These are phyloP conservation scores for Cyclophora punctaria DNA, from an alignment of 2,888 invertebrate species.

Conservation along the genomic window DNA sequence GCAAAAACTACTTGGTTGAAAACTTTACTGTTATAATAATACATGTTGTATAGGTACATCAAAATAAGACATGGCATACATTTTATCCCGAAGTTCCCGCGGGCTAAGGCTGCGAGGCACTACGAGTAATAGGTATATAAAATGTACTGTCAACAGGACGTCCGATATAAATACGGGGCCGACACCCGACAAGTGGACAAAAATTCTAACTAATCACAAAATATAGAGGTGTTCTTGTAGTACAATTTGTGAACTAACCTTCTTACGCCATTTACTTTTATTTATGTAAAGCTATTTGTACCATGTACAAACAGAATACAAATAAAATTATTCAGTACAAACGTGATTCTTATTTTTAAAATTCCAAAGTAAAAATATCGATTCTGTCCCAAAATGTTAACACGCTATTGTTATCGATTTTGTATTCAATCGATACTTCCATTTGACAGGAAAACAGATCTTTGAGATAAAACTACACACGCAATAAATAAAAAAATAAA, in stretches of 20 bases:
- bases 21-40: too few relatives aligned
- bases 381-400: slow-evolving; percentile 34
- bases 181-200: too few relatives aligned
- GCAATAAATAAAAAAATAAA: slow-evolving; percentile 16
- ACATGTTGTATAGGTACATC: too few relatives aligned
- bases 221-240: background rate
- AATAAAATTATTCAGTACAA: slow-evolving; percentile 25
- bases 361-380: slow-evolving; percentile 18
- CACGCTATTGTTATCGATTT: slow-evolving; percentile 39
- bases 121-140: too few relatives aligned
- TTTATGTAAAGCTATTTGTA: too few relatives aligned
- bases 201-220: slow-evolving; percentile 4
- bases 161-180: too few relatives aligned
- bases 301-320: slow-evolving; percentile 20
- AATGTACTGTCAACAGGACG: too few relatives aligned
- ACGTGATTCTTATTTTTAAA: slow-evolving; percentile 33
- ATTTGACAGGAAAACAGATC: slow-evolving; percentile 33
- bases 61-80: too few relatives aligned
- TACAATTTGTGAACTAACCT: background rate
- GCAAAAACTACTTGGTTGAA: too few relatives aligned
- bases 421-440: slow-evolving; percentile 42
- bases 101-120: too few relatives aligned
- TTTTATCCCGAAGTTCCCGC: too few relatives aligned
- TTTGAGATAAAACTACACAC: slow-evolving; percentile 34
- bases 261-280: too few relatives aligned